These are phyloP conservation scores for Poeciliopsis turrubarensis DNA, from an alignment of 2,113 vertebrate species.

Conservation along the genomic window DNA sequence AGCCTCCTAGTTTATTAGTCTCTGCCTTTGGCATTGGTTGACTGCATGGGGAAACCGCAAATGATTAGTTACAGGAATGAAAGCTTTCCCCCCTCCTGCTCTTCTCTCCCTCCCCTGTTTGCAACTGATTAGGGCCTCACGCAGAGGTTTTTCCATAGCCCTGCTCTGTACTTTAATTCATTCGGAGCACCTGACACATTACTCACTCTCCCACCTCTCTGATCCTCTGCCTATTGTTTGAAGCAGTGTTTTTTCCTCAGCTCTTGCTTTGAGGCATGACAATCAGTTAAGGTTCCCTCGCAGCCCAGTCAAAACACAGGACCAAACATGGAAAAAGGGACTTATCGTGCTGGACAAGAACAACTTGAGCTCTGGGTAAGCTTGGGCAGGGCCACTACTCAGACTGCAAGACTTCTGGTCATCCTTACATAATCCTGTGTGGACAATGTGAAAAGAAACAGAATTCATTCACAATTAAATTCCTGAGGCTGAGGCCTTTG, in stretches of 20 bases:
- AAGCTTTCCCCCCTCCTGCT: slow-evolving; percentile 51
- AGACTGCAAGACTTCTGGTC: slow-evolving; percentile 54
- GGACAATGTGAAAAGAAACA: slow-evolving; percentile 32
- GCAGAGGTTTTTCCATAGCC: slow-evolving; percentile 77
- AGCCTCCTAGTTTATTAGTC: slow-evolving; percentile 85
- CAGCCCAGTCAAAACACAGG: slow-evolving; percentile 61
- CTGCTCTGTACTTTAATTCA: slow-evolving; percentile 75
- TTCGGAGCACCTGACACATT: slow-evolving; percentile 76
- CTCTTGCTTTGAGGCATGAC: slow-evolving; percentile 42
- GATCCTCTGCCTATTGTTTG: slow-evolving; percentile 72
- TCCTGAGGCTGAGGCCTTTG: slow-evolving; percentile 52
- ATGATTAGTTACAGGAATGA: slow-evolving; percentile 86
- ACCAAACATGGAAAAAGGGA: slow-evolving; percentile 62
- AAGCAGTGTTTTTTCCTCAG: slow-evolving; percentile 65
- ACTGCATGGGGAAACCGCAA: slow-evolving; percentile 84
- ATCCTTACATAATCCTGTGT: slow-evolving; percentile 34
- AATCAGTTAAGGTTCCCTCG: slow-evolving; percentile 62
- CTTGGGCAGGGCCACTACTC: slow-evolving; percentile 21
- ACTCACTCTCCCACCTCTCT: slow-evolving; percentile 71
- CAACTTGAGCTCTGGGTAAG: slow-evolving; percentile 51
- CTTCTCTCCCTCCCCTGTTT: slow-evolving; percentile 72
- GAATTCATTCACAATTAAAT: slow-evolving; percentile 60
- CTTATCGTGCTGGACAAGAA: slow-evolving; percentile 52
- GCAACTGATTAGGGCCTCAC: slow-evolving; percentile 81
- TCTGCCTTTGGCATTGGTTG: slow-evolving; percentile 82